Conservation (phyloP, 2,888 invertebrate species). For the Heliconius hortense region DNA sequence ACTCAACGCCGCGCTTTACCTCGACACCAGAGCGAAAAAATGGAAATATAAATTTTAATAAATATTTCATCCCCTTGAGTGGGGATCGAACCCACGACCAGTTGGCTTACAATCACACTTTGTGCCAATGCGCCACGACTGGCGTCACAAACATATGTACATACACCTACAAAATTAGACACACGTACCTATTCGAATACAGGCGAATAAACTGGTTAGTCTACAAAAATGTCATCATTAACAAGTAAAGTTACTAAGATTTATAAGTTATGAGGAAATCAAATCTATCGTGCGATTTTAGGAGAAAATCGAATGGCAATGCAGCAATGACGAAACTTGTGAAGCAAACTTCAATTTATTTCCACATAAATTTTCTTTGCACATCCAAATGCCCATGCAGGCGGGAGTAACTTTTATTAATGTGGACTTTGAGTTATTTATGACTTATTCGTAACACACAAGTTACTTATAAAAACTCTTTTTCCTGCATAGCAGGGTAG, state of each 20-base stretch:
- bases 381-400: conserved; percentile 20
- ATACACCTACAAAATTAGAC: too few species aligned
- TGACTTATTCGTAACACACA: background rate
- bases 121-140: too few species aligned
- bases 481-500: background rate
- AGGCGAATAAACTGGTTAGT: too few species aligned
- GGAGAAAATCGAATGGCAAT: conserved; percentile 1
- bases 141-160: too few species aligned
- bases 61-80: too few species aligned
- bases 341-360: conserved; percentile 22
- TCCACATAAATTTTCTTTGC: conserved; percentile 20
- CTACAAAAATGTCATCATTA: too few species aligned
- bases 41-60: too few species aligned
- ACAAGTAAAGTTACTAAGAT: background rate
- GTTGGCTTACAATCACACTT: too few species aligned
- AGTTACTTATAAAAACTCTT: background rate
- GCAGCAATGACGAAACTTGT: conserved; percentile 15
- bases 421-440: conserved; percentile 18
- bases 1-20: too few species aligned
- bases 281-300: background rate
- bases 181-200: too few species aligned
- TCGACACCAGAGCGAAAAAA: too few species aligned
- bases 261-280: background rate
- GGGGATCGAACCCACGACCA: too few species aligned
- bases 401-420: conserved; percentile 19